Base-by-base conservation (phyloP, 2,113 vertebrate species). In the Egretta garzetta region DNA sequence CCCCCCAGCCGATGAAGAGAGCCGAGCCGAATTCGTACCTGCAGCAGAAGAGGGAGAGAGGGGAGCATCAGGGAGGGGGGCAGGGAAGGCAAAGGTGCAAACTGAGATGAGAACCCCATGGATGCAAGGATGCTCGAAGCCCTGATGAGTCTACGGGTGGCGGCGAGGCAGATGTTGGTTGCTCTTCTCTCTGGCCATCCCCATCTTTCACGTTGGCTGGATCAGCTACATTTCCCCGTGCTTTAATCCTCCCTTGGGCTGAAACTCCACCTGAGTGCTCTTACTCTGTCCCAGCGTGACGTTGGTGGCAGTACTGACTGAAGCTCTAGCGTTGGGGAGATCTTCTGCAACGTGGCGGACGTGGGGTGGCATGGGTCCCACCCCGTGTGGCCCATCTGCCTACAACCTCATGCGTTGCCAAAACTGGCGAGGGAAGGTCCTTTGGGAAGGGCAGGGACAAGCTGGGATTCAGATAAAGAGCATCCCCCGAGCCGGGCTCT, bases 1-100 rank as follows among this genome's bases (percentile, higher is more conserved):
- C 98, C 1, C 99, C 99, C 99, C 99, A 99, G 43, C 99, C 99
- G 7, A 99, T 96, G 8, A 99, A 99, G 84, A 99, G 98, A 50
- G 99, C 99, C 0, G 99, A 99, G 91, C 99, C 99, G 9, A 99
- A 99, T 67, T 99, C 99, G 4, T 99, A 99, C 98, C 99, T 99
- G 97, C 0, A 79, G 86, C 10, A 30, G 41, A 41, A 82, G 14
- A 43, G 27, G 41, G 59, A 49, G 28, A 52, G 47, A 37, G 23
- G 55, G 63, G 24, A 60, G 32, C 62, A 11, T 60, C 26, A 33
- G 58, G 26, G 49, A 14, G 14, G 3, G 14, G 67, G 37, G 8
- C n/a, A 59, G 37, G 22, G 49, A 43, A 74, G 50, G 17, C 33
- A 74, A n/a, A 55, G 14, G 32, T 30, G 47, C 24, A 62, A 14